phyloP scores from a whole-genome alignment of 2,797 vertebrate genomes.

The Gallinago nigripennis region DNA sequence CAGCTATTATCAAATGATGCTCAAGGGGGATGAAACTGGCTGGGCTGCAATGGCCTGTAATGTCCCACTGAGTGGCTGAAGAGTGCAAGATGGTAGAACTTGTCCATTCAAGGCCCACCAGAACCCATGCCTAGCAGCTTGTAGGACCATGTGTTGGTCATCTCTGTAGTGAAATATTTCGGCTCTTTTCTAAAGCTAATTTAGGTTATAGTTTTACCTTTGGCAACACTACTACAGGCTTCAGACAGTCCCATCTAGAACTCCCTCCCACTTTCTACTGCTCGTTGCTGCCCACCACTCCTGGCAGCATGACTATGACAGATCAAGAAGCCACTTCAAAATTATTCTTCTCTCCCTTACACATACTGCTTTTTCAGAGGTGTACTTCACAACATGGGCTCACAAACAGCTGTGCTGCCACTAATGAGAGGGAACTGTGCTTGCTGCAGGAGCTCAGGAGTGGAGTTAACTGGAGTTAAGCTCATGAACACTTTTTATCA shows the following conservation, averaged over 20 bases:
- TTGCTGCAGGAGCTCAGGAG: background rate
- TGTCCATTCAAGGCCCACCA: background rate
- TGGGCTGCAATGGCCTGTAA: background rate
- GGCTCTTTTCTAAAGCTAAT: background rate
- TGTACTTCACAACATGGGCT: background rate
- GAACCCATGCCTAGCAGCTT: background rate
- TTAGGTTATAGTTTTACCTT: background rate
- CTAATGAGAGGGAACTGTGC: background rate
- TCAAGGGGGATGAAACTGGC: background rate
- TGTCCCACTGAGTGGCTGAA: background rate
- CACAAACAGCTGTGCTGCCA: background rate
- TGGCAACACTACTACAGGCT: background rate
- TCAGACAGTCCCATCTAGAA: background rate
- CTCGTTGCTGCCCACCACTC: background rate
- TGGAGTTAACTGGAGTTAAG: background rate
- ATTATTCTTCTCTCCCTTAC: background rate
- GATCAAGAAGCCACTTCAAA: background rate
- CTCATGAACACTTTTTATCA: background rate
- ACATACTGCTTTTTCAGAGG: background rate
- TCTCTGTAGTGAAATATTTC: background rate
- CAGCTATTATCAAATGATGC: background rate
- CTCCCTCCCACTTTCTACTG: background rate
- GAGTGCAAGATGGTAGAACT: background rate
- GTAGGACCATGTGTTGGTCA: background rate
- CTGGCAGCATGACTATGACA: background rate